Conservation (phyloP, 2,888 invertebrate species). For the Allygus modestus region DNA sequence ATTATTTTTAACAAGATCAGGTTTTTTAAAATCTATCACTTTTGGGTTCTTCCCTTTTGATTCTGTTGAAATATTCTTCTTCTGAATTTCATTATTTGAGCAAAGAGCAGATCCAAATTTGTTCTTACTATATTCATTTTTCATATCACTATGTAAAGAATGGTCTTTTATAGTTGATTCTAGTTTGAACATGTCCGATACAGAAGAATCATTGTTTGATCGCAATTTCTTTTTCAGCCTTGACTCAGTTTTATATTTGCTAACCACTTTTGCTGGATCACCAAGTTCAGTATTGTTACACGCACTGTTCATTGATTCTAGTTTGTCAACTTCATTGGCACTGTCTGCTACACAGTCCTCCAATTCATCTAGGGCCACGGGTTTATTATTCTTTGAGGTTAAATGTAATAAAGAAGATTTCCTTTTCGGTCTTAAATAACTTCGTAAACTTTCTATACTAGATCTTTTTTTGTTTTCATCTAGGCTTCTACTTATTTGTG, state of each 20-base stretch:
- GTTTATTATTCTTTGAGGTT: no score
- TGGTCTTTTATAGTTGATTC: constrained; percentile 14
- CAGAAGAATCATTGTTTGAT: constrained; percentile 1
- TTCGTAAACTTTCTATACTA: not conserved
- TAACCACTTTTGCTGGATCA: not conserved
- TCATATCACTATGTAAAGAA: not conserved
- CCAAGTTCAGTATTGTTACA: not conserved
- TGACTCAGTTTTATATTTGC: not conserved
- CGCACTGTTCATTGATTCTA: not conserved
- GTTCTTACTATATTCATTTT: not conserved
- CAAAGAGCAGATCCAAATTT: not conserved
- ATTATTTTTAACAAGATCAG: not conserved
- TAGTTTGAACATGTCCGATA: constrained; percentile 9
- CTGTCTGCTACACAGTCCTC: not conserved
- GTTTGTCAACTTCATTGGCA: not conserved
- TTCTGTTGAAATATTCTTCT: not conserved
- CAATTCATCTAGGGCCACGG: no score
- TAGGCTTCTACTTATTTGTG: not conserved
- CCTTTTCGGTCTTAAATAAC: not conserved
- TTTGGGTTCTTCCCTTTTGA: not conserved
- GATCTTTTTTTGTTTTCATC: not conserved
- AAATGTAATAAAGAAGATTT: not conserved
- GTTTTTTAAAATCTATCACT: not conserved
- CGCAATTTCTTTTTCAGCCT: constrained; percentile 23
- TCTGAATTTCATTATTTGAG: not conserved